Base-by-base conservation (phyloP, 2,797 vertebrate genomes). In the Platyrinchus mystaceus region DNA sequence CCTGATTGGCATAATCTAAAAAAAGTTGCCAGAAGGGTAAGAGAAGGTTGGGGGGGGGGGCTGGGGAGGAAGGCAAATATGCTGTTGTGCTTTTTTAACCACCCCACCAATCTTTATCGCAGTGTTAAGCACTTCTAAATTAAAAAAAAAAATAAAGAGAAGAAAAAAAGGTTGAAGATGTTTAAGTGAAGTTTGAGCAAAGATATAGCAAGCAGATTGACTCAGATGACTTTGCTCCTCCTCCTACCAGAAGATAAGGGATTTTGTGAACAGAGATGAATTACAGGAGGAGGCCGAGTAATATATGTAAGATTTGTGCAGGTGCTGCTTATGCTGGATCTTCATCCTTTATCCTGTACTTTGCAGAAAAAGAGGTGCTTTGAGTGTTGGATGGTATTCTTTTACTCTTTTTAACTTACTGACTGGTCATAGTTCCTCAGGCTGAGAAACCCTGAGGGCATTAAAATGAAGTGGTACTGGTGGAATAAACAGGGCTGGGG, bases 401-500 rank as follows among this genome's bases (percentile, higher is more conserved):
- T 81, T 59, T 68, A 58, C 34, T 80, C 21, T 44, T 49, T 68
- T 47, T 49, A 36, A 43, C 58, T 84, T 24, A n/a, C 37, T 50
- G 21, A 7, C n/a, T 78, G 62, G 66, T 58, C 41, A 43, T 32
- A 49, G 55, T 55, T 85, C 36, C 50, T 53, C 41, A 66, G 71
- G 30, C 56, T 86, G 73, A 62, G 63, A 80, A 71, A 71, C 26
- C 37, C 26, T 53, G 53, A 15, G 49, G 62, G n/a, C 50, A 27
- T 59, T 56, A 81, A 93, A 77, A 77, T 56, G 50, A 77, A 56
- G 46, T 7, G 41, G n/a, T 55, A 47, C 50, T 76, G n/a, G 60
- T 1, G 0, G 67, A 27, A 27, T 18, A 63, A 80, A 81, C 36
- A 13, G 0, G 2, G 17, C 49, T 1, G 2, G 78, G 18, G 26